Evolutionary conservation across 1,140 invertebrate species (phyloP), one percentile per base, ranked within the genome.

Genomic region (Physella acuta): DNA sequence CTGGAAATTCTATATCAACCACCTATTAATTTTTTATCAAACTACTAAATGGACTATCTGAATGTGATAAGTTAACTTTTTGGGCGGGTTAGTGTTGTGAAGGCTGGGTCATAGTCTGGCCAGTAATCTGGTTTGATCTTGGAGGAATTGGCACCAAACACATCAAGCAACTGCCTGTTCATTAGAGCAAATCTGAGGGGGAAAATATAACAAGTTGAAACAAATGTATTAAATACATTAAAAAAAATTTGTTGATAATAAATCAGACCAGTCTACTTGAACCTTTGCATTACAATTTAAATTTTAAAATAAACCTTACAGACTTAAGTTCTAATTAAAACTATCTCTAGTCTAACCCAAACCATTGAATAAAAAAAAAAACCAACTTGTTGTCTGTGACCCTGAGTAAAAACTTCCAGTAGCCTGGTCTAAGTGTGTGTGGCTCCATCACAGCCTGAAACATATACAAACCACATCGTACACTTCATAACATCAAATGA

Each of bases 381-480:
- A 74, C 77, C 73, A 70, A 84, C 91, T 89, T 89, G 83, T 90
- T 89, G 49, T 91, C 91, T 8, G 92, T 93, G 37, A 93, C 84
- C 73, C 87, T 88, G 68, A 90, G 87, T 36, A 94, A 84, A 82
- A 94, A 94, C 79, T 91, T 92, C 88, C 90, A 93, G 82, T 94
- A 94, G n/a, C 91, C 92, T 16, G 90, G 86, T 76, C 92, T 87
- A 51, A 94, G 82, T 78, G 90, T 90, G 70, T 91, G 89, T 17
- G 92, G 92, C 80, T 94, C 92, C 63, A 93, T 71, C 33, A 93
- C 88, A 72, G 91, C 92, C 83, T 85, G 70, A 0, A 76, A 76
- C 37, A 68, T 14, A 71, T n/a, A n/a, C n/a, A n/a, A n/a, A n/a
- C n/a, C n/a, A n/a, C n/a, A n/a, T n/a, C n/a, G n/a, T n/a, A n/a